phyloP scores from a whole-genome alignment of 2,797 vertebrate genomes.

The Melanotaenia maccullochi region DNA sequence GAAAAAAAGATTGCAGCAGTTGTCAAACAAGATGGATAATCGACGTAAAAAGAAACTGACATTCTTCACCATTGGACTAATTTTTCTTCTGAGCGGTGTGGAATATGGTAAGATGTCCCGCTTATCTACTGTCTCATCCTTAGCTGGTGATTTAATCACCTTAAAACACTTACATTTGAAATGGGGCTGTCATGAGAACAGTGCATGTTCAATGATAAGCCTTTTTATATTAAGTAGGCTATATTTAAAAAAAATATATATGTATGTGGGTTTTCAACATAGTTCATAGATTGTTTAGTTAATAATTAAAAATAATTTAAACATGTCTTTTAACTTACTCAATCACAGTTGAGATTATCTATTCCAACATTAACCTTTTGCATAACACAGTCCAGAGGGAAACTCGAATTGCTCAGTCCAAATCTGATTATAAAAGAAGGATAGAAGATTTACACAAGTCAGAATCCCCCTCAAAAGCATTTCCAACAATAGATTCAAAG shows the following conservation, averaged over 20 bases:
- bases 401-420: no score
- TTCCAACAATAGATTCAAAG: no score
- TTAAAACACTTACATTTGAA: no score
- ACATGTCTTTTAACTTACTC: background rate
- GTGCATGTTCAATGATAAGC: no score
- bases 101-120: conserved; percentile 83
- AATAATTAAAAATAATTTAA: no score
- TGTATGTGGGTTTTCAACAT: no score
- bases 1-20: conserved; percentile 1
- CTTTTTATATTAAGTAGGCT: no score
- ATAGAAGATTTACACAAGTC: background rate
- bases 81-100: conserved; percentile 86
- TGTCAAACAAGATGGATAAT: conserved; percentile 71
- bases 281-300: no score
- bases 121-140: background rate
- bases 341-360: background rate
- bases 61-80: conserved; percentile 82
- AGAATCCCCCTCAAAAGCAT: no score
- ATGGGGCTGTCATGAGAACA: no score
- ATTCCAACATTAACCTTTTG: background rate
- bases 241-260: no score
- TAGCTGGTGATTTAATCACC: background rate
- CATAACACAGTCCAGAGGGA: background rate
- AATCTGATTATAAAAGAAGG: background rate
- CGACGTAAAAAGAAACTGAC: conserved; percentile 81